Evolutionary conservation across 53 echinoderm and acorn worm species (phyloP).

Genomic region (Mesocentrotus franciscanus): DNA sequence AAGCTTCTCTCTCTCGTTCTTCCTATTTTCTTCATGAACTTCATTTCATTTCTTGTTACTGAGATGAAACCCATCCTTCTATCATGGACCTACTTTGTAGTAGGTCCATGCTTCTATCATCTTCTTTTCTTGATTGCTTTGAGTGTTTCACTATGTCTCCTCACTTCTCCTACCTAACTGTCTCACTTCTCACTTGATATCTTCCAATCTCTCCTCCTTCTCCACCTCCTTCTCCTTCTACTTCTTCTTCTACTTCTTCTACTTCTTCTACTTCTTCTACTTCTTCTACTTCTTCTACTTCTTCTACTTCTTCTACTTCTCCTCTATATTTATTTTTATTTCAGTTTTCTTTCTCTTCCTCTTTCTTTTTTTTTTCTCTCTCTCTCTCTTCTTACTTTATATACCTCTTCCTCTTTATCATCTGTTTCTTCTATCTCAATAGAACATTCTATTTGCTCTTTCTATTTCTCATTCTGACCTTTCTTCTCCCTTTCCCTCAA

Average conservation of each 20-base stretch:
- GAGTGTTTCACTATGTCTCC: too few species aligned
- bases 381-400: neutral
- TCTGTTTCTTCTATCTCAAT: too few species aligned
- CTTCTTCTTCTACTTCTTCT: neutral
- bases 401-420: neutral
- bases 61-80: too few species aligned
- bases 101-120: too few species aligned
- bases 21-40: neutral
- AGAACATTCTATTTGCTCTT: neutral
- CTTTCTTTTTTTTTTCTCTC: neutral
- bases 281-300: neutral
- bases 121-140: too few species aligned
- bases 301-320: neutral
- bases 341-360: neutral
- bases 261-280: neutral
- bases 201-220: neutral
- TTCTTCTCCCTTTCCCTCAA: neutral
- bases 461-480: neutral
- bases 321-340: neutral
- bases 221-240: neutral
- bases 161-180: too few species aligned
- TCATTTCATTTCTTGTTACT: neutral
- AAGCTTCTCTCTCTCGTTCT: neutral
- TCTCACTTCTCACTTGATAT: too few species aligned
- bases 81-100: too few species aligned